Conservation (phyloP, 2,888 invertebrate genomes). For the Exephanes ischioxanthus region DNA sequence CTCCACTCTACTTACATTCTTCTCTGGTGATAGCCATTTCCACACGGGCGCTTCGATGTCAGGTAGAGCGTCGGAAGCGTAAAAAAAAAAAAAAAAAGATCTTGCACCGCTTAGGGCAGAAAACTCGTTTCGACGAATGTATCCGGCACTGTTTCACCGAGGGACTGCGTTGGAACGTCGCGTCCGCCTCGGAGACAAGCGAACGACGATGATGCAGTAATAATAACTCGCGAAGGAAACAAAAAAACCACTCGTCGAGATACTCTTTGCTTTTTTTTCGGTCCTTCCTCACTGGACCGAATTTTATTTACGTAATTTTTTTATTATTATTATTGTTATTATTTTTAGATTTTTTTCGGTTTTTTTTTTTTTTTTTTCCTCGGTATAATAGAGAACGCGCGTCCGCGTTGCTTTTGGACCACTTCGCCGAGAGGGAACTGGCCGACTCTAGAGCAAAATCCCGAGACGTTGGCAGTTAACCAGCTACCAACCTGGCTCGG, state of each 20-base stretch:
- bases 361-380: conserved; percentile 69
- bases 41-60: conserved; percentile 25
- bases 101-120: neutral
- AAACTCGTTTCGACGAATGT: neutral
- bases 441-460: conserved; percentile 65
- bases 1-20: conserved; percentile 82
- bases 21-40: conserved; percentile 83
- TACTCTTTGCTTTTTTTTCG: no score
- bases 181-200: neutral
- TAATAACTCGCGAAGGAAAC: neutral
- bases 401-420: conserved; percentile 69
- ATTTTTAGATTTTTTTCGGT: neutral
- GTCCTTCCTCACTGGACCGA: no score
- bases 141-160: neutral
- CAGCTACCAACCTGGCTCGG: conserved; percentile 81
- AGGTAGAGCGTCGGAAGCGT: neutral
- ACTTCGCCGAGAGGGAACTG: conserved; percentile 68
- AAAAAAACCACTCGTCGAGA: neutral
- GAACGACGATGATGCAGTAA: neutral
- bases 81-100: conserved; percentile 28
- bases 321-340: neutral
- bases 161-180: neutral
- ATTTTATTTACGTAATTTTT: neutral
- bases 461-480: conserved; percentile 78
- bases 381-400: conserved; percentile 55